phyloP scores from a whole-genome alignment of 2,113 vertebrate genomes.

The Gavia stellata region DNA sequence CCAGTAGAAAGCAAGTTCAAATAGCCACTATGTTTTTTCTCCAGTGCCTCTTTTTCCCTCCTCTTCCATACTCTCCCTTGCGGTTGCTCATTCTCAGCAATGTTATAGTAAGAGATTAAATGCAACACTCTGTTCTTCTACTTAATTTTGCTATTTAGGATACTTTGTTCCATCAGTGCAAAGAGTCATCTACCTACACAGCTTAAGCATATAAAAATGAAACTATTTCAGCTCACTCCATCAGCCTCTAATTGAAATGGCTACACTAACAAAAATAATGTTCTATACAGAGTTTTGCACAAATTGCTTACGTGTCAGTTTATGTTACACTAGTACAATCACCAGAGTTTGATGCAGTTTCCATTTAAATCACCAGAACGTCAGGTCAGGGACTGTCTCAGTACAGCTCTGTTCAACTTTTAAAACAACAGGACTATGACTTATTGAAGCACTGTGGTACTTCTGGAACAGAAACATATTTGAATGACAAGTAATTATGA shows the following conservation, averaged over 20 bases:
- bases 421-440: neutral
- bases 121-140: neutral
- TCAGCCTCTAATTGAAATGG: neutral
- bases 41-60: neutral
- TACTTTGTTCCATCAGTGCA: neutral
- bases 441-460: neutral
- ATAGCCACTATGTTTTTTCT: neutral
- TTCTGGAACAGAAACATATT: neutral
- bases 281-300: neutral
- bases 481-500: neutral
- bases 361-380: neutral
- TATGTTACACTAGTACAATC: neutral
- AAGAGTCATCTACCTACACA: neutral
- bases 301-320: neutral
- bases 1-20: neutral
- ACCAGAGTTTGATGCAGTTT: neutral
- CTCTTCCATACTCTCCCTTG: neutral
- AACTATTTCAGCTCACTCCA: neutral
- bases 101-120: neutral
- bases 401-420: neutral
- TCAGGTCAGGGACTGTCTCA: neutral
- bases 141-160: slow-evolving; percentile 16
- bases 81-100: neutral
- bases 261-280: neutral
- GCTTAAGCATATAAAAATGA: neutral